A percentile compares a stretch with the other conserved stretches of the same genome.
These are phyloP conservation scores for Ctenoplectra terminalis DNA, from an alignment of 1,140 invertebrate genomes.

Conservation along the genomic window DNA sequence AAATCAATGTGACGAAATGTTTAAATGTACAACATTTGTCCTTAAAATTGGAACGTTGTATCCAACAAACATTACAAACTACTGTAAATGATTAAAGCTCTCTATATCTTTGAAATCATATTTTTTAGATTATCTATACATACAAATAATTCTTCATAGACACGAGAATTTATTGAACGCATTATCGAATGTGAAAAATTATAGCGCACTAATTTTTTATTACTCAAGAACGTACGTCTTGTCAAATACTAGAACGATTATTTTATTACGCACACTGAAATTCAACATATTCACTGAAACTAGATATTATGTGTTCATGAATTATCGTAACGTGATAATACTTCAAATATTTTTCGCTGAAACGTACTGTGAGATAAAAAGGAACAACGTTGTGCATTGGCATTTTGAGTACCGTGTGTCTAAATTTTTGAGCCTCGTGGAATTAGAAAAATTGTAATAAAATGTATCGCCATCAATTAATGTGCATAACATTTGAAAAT, in stretches of 20 bases:
- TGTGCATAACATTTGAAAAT: neutral
- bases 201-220: slow-evolving; percentile 41
- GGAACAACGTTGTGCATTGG: neutral
- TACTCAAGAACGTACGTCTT: slow-evolving; percentile 10
- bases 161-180: neutral
- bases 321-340: slow-evolving; percentile 1
- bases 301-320: slow-evolving; percentile 28
- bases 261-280: slow-evolving; percentile 39
- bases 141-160: slow-evolving; percentile 14
- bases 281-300: slow-evolving; percentile 25
- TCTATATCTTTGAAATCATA: slow-evolving; percentile 30
- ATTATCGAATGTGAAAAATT: neutral
- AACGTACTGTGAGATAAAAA: neutral
- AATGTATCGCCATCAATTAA: slow-evolving; percentile 9
- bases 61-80: neutral
- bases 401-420: neutral
- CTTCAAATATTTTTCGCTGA: neutral
- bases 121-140: no score
- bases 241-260: neutral
- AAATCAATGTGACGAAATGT: neutral
- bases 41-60: neutral
- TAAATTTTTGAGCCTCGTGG: neutral
- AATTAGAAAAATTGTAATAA: neutral
- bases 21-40: slow-evolving; percentile 6
- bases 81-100: slow-evolving; percentile 19